A percentile compares a stretch with the other conserved stretches of the same genome.
These are phyloP conservation scores for Drosophila insularis DNA, from an alignment of 1,140 invertebrate genomes.

Conservation along the genomic window DNA sequence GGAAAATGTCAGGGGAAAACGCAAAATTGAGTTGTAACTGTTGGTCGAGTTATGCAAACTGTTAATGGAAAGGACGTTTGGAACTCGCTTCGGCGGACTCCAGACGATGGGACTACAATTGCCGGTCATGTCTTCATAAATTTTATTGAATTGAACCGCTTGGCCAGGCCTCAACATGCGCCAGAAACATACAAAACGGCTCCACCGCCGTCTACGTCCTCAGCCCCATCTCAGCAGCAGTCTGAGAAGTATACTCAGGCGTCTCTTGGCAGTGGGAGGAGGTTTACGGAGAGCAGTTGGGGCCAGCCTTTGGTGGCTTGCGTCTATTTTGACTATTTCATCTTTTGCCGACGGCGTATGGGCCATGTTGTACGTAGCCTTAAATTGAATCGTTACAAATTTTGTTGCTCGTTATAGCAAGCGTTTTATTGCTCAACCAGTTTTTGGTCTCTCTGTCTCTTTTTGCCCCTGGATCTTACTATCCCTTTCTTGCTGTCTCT, in stretches of 20 bases:
- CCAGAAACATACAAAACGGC: constrained; percentile 71
- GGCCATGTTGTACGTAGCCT: constrained; percentile 73
- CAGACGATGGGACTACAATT: constrained; percentile 64
- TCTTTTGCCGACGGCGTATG: constrained; percentile 74
- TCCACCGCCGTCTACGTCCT: constrained; percentile 35
- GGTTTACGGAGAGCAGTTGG: too few species aligned
- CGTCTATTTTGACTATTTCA: constrained; percentile 75
- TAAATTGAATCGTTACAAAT: constrained; percentile 81
- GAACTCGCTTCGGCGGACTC: constrained; percentile 19
- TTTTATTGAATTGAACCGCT: constrained; percentile 73
- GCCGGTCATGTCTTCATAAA: constrained; percentile 81
- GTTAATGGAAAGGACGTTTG: constrained; percentile 43
- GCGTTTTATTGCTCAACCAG: constrained; percentile 79
- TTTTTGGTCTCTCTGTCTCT: constrained; percentile 36
- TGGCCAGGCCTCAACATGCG: constrained; percentile 55
- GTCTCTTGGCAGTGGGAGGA: constrained; percentile 4
- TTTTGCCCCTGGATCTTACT: not conserved
- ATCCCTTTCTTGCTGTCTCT: not conserved
- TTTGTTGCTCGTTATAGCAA: constrained; percentile 81
- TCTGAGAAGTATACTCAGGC: not conserved
- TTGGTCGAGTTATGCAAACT: constrained; percentile 35
- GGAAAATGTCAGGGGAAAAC: constrained; percentile 46
- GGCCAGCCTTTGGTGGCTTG: constrained; percentile 35
- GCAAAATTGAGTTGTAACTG: constrained; percentile 72
- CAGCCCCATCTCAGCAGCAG: not conserved